Conservation (phyloP, 2,888 invertebrate species). For the Unio delphinus region DNA sequence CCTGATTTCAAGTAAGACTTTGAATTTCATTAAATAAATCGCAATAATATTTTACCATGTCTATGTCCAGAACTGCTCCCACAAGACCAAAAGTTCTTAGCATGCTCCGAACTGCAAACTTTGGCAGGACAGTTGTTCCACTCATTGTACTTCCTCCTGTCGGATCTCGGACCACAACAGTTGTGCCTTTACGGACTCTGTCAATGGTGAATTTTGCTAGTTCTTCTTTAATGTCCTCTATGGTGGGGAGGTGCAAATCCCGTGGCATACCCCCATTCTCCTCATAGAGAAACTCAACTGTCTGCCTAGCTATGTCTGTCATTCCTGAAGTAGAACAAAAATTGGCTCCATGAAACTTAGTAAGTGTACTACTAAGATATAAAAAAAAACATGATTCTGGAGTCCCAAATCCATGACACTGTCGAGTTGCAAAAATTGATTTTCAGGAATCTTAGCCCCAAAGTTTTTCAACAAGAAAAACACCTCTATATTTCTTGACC, state of each 20-base stretch:
- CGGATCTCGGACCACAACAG: slow-evolving; percentile 65
- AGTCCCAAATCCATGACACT: no score
- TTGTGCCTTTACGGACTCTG: slow-evolving; percentile 68
- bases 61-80: slow-evolving; percentile 71
- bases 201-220: slow-evolving; percentile 71
- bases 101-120: slow-evolving; percentile 70
- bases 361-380: no score
- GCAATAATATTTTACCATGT: slow-evolving; percentile 49
- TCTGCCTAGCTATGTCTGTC: slow-evolving; percentile 72
- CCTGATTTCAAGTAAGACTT: neutral
- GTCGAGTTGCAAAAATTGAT: no score
- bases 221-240: slow-evolving; percentile 71
- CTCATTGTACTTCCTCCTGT: slow-evolving; percentile 36
- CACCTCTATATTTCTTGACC: no score
- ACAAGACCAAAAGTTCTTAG: slow-evolving; percentile 69
- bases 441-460: no score
- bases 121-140: slow-evolving; percentile 61
- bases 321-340: slow-evolving; percentile 56
- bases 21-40: slow-evolving; percentile 1
- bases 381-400: no score
- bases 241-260: slow-evolving; percentile 71
- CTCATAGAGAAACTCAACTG: slow-evolving; percentile 72
- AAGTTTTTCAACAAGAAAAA: no score
- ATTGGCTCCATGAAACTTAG: no score
- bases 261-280: slow-evolving; percentile 71